Base-by-base conservation (phyloP, 2,888 invertebrate genomes). In the Oscheius sp. region DNA sequence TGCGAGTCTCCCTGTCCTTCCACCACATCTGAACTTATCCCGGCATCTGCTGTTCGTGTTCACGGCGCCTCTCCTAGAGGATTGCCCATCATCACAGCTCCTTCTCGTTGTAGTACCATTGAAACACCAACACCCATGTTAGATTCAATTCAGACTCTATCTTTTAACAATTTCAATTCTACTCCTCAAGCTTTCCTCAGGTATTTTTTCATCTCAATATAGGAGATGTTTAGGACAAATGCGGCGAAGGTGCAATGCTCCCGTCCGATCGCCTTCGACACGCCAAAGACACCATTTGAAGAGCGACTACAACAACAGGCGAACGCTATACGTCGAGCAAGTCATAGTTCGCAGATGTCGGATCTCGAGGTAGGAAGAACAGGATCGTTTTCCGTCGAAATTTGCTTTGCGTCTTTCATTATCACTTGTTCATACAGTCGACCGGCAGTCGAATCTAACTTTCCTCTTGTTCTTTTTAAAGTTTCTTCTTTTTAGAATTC, bases 271-370 rank as follows among this genome's bases (percentile, higher is more conserved):
- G 68, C 75, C 30, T 85, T 85, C 67, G 85, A 85, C 56, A 72
- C 79, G 6, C 85, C 85, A 6, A 82, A 83, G 70, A 77, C 80
- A n/a, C 75, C 84, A 12, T 85, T 85, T 69, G 85, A 85, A 50
- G 67, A 67, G 22, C n/a, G 67, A 26, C 77, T 82, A 61, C 82
- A 82, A 63, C 68, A 72, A 47, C 82, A 84, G 49, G 82, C 82
- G 33, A 69, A 71, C 47, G 62, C 62, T 22, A 62, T 62, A 24
- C 36, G 61, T 5, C 47, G 62, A 32, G 47, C 62, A 8, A 47
- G 47, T 24, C 47, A 47, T 24, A 47, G 17, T 49, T 65, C 9
- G 71, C 69, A 12, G 56, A 59, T 14, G 51, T 63, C 70, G 14
- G 70, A 72, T 41, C 67, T 72, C 3, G 54, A 71, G 22, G 75